These are phyloP conservation scores for Diarsia brunnea DNA, from an alignment of 2,888 invertebrate genomes.

Conservation along the genomic window DNA sequence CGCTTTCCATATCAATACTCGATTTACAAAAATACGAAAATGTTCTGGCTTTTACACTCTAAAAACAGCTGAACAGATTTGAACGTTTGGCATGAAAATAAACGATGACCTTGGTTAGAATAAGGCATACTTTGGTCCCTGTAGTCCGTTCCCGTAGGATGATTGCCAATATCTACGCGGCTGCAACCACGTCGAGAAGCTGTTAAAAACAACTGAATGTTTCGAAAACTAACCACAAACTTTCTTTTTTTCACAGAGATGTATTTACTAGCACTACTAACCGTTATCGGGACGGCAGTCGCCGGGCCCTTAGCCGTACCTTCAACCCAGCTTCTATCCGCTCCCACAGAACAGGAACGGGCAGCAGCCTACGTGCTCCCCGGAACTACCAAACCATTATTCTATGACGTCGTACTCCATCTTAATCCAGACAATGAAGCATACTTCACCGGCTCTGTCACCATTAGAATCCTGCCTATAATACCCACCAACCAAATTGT, in stretches of 20 bases:
- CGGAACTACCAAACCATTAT: conserved; percentile 85
- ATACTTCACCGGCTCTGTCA: conserved; percentile 85
- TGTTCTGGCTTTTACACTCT: neutral
- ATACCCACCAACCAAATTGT: conserved; percentile 77
- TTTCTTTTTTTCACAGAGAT: conserved; percentile 78
- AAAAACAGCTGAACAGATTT: neutral
- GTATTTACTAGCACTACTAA: conserved; percentile 80
- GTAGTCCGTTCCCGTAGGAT: neutral
- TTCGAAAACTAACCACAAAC: neutral
- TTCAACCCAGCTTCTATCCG: conserved; percentile 39
- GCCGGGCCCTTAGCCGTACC: conserved; percentile 74
- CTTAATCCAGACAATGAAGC: conserved; percentile 84
- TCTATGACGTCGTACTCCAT: conserved; percentile 88
- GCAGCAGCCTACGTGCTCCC: conserved; percentile 88
- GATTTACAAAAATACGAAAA: neutral
- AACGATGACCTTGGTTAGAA: neutral
- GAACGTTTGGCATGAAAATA: no score
- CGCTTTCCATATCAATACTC: neutral
- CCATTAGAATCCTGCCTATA: conserved; percentile 80
- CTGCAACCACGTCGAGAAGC: neutral
- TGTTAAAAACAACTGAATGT: neutral
- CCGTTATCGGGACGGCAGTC: conserved; percentile 75
- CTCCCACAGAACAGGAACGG: conserved; percentile 54
- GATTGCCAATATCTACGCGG: neutral
- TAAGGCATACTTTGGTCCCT: neutral